phyloP scores from a whole-genome alignment of 1,140 invertebrate species.

The Potamilus streckersoni region DNA sequence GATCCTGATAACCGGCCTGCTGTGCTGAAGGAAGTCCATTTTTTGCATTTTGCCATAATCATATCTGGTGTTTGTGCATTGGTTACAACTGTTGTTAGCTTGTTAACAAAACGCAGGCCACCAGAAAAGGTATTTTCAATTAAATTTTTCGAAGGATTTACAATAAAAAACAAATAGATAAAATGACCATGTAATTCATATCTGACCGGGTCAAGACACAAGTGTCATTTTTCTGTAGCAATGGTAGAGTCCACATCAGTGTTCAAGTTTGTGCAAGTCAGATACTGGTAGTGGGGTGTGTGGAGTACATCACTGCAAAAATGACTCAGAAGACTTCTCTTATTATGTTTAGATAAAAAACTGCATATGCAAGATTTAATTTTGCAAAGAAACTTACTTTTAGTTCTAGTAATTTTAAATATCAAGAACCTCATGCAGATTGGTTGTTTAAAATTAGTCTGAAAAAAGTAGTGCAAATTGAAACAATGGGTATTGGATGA shows the following conservation, averaged over 20 bases:
- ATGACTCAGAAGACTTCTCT: too few species aligned
- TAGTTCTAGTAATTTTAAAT: too few species aligned
- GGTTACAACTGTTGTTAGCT: constrained; percentile 45
- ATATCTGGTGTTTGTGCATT: constrained; percentile 47
- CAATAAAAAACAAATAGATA: not conserved
- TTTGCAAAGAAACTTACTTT: too few species aligned
- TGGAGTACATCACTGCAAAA: not conserved
- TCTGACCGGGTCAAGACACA: not conserved
- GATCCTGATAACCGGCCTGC: constrained; percentile 39
- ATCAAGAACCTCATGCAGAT: too few species aligned
- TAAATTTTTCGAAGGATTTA: too few species aligned
- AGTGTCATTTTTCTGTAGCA: not conserved
- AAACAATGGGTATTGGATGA: too few species aligned
- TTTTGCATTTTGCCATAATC: constrained; percentile 62
- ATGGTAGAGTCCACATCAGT: not conserved
- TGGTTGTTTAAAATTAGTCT: too few species aligned
- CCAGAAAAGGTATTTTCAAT: constrained; percentile 37
- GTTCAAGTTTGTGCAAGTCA: not conserved
- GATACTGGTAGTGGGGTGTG: not conserved
- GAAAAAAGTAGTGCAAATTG: too few species aligned
- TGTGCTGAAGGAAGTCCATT: constrained; percentile 50
- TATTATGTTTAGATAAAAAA: too few species aligned
- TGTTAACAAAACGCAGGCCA: constrained; percentile 44
- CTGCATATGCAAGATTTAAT: too few species aligned
- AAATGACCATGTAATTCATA: not conserved